phyloP scores from a whole-genome alignment of 1,140 invertebrate genomes.

The Drosophila murphyi region DNA sequence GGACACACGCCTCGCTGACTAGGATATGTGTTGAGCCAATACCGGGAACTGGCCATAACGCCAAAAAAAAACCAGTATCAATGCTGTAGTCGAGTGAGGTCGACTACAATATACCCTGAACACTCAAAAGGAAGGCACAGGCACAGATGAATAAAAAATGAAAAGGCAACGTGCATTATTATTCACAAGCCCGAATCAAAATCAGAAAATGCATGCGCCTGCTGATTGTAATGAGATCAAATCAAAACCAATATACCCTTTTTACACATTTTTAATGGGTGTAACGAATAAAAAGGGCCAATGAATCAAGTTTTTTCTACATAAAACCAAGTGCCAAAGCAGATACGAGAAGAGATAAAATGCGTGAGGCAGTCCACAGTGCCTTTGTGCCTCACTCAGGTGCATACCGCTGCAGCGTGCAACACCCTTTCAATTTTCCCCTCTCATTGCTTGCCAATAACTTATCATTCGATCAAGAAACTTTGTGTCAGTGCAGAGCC shows the following conservation, averaged over 20 bases:
- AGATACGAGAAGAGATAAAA: slow-evolving; percentile 12
- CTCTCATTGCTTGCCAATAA: slow-evolving; percentile 46
- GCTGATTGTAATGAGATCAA: too few species aligned
- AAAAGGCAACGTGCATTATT: too few species aligned
- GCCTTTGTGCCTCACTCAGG: slow-evolving; percentile 10
- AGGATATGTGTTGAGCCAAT: slow-evolving; percentile 33
- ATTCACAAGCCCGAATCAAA: too few species aligned
- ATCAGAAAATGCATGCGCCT: too few species aligned
- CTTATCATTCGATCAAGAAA: slow-evolving; percentile 73
- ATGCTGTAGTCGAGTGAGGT: too few species aligned
- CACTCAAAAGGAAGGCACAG: too few species aligned
- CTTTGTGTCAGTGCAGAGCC: slow-evolving; percentile 33
- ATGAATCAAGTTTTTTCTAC: slow-evolving; percentile 68
- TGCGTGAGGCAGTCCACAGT: neutral
- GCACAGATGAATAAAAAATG: too few species aligned
- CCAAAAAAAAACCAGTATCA: neutral
- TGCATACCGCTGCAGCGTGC: slow-evolving; percentile 27
- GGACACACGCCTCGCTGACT: slow-evolving; percentile 56
- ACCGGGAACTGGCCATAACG: slow-evolving; percentile 27
- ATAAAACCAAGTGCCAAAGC: neutral
- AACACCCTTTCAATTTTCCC: neutral
- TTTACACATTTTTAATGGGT: too few species aligned
- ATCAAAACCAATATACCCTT: too few species aligned
- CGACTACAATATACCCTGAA: too few species aligned
- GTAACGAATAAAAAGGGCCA: slow-evolving; percentile 51